phyloP scores from a whole-genome alignment of 1,140 invertebrate species.

The Heliconius himera region DNA sequence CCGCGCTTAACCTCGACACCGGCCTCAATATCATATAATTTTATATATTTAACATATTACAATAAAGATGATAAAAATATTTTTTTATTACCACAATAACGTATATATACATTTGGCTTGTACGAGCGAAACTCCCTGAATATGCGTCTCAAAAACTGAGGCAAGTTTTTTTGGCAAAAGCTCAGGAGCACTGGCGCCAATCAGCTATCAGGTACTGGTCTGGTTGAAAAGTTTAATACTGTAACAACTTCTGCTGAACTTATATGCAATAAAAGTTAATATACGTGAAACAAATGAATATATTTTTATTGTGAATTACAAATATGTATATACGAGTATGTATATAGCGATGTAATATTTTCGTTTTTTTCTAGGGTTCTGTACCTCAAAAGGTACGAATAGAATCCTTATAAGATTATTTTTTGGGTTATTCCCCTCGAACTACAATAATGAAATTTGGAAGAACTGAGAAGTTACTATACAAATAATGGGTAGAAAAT shows the following conservation, averaged over 20 bases:
- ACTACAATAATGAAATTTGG: no score
- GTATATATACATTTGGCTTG: conserved; percentile 27
- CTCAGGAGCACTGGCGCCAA: conserved; percentile 45
- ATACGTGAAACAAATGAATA: conserved; percentile 1
- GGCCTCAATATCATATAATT: not conserved
- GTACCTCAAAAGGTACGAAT: no score
- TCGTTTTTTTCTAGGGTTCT: no score
- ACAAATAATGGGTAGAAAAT: no score
- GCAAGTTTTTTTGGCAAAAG: conserved; percentile 40
- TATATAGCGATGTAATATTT: no score
- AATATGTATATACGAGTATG: no score
- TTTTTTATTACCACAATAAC: not conserved
- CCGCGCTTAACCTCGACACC: no score
- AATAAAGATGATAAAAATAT: not conserved
- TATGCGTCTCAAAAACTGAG: conserved; percentile 35
- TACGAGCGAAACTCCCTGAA: conserved; percentile 27
- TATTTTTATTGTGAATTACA: no score
- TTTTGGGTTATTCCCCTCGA: no score
- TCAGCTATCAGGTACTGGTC: conserved; percentile 39
- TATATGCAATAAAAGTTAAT: conserved; percentile 3
- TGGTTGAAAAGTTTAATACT: conserved; percentile 28
- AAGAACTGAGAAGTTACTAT: no score
- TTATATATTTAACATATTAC: not conserved
- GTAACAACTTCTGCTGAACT: not conserved
- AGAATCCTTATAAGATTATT: no score